phyloP scores from a whole-genome alignment of 2,113 vertebrate genomes.

The Oreotrochilus melanogaster region DNA sequence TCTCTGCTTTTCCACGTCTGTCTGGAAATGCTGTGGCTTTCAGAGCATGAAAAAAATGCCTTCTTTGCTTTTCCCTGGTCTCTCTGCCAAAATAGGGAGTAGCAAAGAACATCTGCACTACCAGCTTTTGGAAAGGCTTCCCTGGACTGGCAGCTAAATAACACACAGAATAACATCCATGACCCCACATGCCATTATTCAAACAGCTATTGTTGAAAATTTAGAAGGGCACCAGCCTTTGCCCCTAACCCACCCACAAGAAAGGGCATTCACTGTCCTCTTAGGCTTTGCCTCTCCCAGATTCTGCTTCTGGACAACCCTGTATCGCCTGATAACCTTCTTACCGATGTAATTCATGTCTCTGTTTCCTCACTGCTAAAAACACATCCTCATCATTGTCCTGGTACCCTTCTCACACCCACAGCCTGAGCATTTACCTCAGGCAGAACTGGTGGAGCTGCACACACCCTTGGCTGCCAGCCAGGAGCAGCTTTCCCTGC shows the following conservation, averaged over 20 bases:
- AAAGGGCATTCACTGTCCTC: not conserved
- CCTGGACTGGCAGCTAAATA: not conserved
- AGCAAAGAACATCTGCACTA: not conserved
- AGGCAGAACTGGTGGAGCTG: not conserved
- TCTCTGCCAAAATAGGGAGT: not conserved
- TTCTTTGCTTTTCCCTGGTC: not conserved
- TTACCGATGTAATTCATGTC: not conserved
- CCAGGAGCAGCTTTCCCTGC: not conserved
- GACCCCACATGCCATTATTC: rapidly evolving
- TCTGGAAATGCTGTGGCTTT: not conserved
- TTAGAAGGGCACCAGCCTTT: not conserved
- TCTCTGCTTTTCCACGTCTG: rapidly evolving
- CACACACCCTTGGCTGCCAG: rapidly evolving
- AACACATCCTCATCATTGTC: rapidly evolving
- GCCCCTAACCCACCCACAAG: not conserved
- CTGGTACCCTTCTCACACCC: not conserved
- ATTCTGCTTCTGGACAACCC: not conserved
- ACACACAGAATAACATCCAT: not conserved
- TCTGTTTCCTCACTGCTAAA: rapidly evolving
- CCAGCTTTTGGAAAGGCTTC: not conserved
- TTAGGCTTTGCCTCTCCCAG: not conserved
- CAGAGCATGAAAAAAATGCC: not conserved
- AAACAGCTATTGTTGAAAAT: not conserved
- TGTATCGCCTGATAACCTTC: not conserved
- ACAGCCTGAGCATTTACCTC: rapidly evolving